Conservation (phyloP, 1,140 invertebrate species). For the Sweltsa coloradensis region DNA sequence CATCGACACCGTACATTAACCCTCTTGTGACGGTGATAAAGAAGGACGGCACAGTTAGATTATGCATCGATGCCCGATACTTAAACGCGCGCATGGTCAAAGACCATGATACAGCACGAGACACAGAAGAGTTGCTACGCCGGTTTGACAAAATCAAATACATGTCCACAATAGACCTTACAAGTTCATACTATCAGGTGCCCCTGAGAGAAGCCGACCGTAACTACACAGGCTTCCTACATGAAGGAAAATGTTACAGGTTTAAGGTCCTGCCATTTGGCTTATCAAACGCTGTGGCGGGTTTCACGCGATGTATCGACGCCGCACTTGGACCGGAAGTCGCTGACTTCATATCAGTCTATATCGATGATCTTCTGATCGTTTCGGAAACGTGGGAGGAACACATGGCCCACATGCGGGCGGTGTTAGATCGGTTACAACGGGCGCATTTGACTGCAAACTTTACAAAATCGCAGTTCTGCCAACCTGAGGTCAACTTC, state of each 20-base stretch:
- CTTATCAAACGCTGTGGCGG: conserved; percentile 14
- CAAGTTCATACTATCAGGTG: conserved; percentile 25
- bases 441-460: conserved; percentile 18
- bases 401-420: conserved; percentile 17
- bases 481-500: conserved; percentile 8
- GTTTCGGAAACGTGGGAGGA: conserved; percentile 16
- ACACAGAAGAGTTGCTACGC: conserved; percentile 16
- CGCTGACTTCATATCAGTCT: conserved; percentile 13
- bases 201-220: conserved; percentile 18
- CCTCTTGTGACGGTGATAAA: conserved; percentile 23
- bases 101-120: conserved; percentile 18
- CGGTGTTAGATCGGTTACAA: conserved; percentile 14
- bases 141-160: conserved; percentile 18
- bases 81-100: conserved; percentile 23
- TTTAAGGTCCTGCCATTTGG: conserved; percentile 26
- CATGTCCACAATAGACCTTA: conserved; percentile 29
- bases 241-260: conserved; percentile 22
- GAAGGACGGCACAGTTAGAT: conserved; percentile 19
- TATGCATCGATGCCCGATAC: conserved; percentile 24
- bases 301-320: background rate
- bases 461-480: conserved; percentile 17
- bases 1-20: conserved; percentile 23
- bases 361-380: conserved; percentile 20
- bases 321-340: conserved; percentile 4
- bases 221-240: conserved; percentile 25